A percentile compares a stretch with the other conserved stretches of the same genome.
These are phyloP conservation scores for Epinotia brunnichana DNA, from an alignment of 2,888 invertebrate species.

Conservation along the genomic window DNA sequence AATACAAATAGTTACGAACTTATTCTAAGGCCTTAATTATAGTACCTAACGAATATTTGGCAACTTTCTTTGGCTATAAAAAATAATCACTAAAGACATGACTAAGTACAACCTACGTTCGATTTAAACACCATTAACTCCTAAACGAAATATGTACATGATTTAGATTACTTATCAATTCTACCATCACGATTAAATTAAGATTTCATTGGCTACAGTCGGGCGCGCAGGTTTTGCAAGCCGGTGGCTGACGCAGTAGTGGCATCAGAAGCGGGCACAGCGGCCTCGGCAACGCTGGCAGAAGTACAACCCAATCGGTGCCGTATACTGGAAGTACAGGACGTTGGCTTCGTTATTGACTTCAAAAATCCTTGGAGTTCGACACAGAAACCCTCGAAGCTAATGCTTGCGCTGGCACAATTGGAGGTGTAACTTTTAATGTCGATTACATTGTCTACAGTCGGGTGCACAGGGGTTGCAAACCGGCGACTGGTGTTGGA, in stretches of 20 bases:
- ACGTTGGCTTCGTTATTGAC: no score
- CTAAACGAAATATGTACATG: no score
- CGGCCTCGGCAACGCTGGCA: no score
- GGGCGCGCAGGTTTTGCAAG: not conserved
- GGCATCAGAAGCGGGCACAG: not conserved
- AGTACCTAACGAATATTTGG: constrained; percentile 16
- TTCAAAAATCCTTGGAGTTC: no score
- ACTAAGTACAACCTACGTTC: not conserved
- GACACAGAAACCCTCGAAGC: not conserved
- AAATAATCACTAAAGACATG: constrained; percentile 7
- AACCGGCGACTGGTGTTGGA: constrained; percentile 68
- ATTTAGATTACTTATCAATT: no score
- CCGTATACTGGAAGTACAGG: no score
- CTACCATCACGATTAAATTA: not conserved
- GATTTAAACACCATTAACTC: not conserved
- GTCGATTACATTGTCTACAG: constrained; percentile 77
- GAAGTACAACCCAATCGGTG: no score
- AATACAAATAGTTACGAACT: not conserved
- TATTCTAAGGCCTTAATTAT: constrained; percentile 9
- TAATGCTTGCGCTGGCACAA: not conserved
- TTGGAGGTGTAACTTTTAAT: constrained; percentile 53
- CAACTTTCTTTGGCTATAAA: constrained; percentile 29
- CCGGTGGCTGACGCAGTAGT: not conserved
- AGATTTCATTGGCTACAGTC: not conserved
- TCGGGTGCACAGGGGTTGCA: constrained; percentile 77